Evolutionary conservation across 2,797 vertebrate genomes (phyloP).

Genomic region (Passerculus sandwichensis): DNA sequence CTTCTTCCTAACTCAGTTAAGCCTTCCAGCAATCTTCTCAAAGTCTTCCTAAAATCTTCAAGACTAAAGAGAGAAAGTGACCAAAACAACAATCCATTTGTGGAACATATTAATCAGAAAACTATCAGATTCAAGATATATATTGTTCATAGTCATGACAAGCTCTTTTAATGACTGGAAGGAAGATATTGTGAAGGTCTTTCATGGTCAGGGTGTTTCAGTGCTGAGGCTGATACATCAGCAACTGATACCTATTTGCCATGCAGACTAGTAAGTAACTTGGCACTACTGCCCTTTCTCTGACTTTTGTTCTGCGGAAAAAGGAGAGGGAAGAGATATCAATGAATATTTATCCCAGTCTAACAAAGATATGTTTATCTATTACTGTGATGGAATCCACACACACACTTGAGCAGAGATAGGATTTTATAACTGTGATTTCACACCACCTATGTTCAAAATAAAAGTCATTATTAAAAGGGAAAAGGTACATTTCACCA

Average conservation of each 20-base stretch:
- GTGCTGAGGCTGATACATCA: neutral
- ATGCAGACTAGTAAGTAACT: constrained; percentile 39
- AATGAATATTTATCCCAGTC: constrained; percentile 37
- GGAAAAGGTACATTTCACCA: neutral
- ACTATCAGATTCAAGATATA: neutral
- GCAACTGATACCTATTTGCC: constrained; percentile 52
- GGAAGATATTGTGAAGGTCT: neutral
- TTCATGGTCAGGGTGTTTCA: constrained; percentile 29
- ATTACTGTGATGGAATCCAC: neutral
- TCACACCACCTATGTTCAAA: neutral
- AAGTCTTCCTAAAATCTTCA: neutral
- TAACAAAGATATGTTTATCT: constrained; percentile 13
- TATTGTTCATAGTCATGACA: neutral
- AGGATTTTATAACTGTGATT: constrained; percentile 15
- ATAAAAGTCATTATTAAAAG: neutral
- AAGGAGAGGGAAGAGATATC: constrained; percentile 5
- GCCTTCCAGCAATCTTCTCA: neutral
- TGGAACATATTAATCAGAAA: neutral
- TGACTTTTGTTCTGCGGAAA: constrained; percentile 52
- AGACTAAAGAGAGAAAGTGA: neutral
- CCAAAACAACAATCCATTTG: neutral
- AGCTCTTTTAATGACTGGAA: neutral
- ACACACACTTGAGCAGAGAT: neutral
- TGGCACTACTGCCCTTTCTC: constrained; percentile 53
- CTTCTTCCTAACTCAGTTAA: neutral